Conservation (phyloP, 1,140 invertebrate genomes). For the Pseudomyrmex dendroicus region DNA sequence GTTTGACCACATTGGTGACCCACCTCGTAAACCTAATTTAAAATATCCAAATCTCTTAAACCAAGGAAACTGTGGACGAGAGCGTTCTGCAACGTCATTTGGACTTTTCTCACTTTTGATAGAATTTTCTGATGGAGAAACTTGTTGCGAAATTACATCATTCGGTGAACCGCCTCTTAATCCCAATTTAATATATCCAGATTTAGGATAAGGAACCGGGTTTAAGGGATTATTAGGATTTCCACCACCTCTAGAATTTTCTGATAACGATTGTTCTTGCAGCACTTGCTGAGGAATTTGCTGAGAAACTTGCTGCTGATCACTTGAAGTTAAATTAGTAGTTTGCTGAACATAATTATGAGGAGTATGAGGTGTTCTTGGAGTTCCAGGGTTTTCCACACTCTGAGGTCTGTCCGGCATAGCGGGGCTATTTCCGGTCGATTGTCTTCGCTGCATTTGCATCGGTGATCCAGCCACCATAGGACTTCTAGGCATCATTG, state of each 20-base stretch:
- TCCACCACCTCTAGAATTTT: slow-evolving; percentile 64
- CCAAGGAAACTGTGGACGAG: slow-evolving; percentile 81
- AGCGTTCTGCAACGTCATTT: slow-evolving; percentile 85
- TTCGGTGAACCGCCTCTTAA: slow-evolving; percentile 89
- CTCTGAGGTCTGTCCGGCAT: slow-evolving; percentile 86
- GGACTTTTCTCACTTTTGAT: slow-evolving; percentile 84
- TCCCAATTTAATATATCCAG: slow-evolving; percentile 87
- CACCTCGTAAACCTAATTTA: slow-evolving; percentile 89
- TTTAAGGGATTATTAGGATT: slow-evolving; percentile 40
- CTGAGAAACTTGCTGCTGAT: slow-evolving; percentile 77
- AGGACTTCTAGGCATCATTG: slow-evolving; percentile 87
- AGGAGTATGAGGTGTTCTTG: slow-evolving; percentile 83
- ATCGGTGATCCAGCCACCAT: slow-evolving; percentile 86
- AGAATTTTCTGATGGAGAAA: slow-evolving; percentile 72
- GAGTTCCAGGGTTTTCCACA: slow-evolving; percentile 87
- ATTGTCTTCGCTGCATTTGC: slow-evolving; percentile 85
- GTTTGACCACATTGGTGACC: slow-evolving; percentile 89
- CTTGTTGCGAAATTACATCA: slow-evolving; percentile 50
- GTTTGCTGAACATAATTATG: slow-evolving; percentile 78
- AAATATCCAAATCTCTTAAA: slow-evolving; percentile 86
- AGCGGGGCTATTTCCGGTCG: slow-evolving; percentile 86
- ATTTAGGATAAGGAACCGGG: slow-evolving; percentile 72
- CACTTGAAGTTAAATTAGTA: slow-evolving; percentile 76
- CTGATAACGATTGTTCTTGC: slow-evolving; percentile 76
- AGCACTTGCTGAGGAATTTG: slow-evolving; percentile 73